phyloP scores from a whole-genome alignment of 2,888 invertebrate genomes.

The Hydrotaea diabolus region DNA sequence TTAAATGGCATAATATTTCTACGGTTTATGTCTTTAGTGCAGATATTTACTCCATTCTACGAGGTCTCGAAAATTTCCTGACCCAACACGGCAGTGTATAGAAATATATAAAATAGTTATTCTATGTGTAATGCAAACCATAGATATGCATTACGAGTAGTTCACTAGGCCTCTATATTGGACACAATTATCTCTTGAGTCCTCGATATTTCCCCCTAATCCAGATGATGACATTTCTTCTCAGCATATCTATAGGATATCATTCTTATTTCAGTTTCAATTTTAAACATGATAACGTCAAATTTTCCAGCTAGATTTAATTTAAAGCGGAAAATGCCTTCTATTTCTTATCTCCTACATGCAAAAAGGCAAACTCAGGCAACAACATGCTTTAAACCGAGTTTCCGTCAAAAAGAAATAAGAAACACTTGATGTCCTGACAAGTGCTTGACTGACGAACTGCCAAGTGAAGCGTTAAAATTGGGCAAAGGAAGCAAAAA shows the following conservation, averaged over 20 bases:
- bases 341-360: conserved; percentile 22
- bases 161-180: no score
- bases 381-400: conserved; percentile 27
- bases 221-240: not conserved
- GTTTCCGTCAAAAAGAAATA: conserved; percentile 13
- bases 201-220: no score
- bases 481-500: conserved; percentile 66
- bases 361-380: not conserved
- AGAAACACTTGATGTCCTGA: conserved; percentile 45
- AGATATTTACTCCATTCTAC: no score
- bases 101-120: no score
- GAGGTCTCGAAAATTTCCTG: no score
- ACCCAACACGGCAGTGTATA: no score
- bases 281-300: conserved; percentile 44
- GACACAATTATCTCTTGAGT: no score
- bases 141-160: no score
- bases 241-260: no score
- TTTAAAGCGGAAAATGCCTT: conserved; percentile 4
- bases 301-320: not conserved
- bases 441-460: conserved; percentile 72
- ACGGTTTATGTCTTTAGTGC: no score
- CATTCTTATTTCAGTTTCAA: not conserved
- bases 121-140: no score
- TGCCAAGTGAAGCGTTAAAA: conserved; percentile 77
- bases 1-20: no score